phyloP scores from a whole-genome alignment of 2,888 invertebrate genomes.

The Metopia argyrocephala region DNA sequence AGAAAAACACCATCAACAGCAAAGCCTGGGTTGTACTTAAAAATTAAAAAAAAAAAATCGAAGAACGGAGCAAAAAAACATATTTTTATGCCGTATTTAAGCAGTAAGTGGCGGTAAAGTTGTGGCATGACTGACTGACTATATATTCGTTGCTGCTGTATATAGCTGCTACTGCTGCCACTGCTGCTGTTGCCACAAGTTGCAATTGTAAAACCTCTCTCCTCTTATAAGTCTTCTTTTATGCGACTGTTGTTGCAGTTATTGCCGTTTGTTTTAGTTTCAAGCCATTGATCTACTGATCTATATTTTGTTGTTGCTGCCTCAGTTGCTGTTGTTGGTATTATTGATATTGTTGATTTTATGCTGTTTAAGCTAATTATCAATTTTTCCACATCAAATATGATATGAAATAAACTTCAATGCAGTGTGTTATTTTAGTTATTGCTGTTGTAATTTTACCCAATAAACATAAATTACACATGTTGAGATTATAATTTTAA shows the following conservation, averaged over 20 bases:
- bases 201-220: conserved; percentile 24
- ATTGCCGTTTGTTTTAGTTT: conserved; percentile 53
- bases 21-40: neutral
- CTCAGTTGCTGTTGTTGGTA: neutral
- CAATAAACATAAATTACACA: conserved; percentile 38
- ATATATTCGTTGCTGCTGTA: neutral
- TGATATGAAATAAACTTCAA: conserved; percentile 26
- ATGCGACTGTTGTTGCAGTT: conserved; percentile 16
- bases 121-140: conserved; percentile 17
- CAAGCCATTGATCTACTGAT: conserved; percentile 71
- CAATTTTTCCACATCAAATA: conserved; percentile 53
- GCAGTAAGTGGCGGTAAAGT: conserved; percentile 41
- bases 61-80: conserved; percentile 8
- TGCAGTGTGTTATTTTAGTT: neutral
- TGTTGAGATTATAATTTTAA: conserved; percentile 12
- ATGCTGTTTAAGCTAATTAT: conserved; percentile 56
- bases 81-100: conserved; percentile 24
- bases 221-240: neutral
- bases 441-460: conserved; percentile 9
- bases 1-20: neutral
- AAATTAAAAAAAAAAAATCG: neutral
- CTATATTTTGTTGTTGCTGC: conserved; percentile 63
- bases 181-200: conserved; percentile 14
- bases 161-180: neutral
- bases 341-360: conserved; percentile 38